These are phyloP conservation scores for Stenchaetothrips biformis DNA, from an alignment of 2,888 invertebrate genomes.

Conservation along the genomic window DNA sequence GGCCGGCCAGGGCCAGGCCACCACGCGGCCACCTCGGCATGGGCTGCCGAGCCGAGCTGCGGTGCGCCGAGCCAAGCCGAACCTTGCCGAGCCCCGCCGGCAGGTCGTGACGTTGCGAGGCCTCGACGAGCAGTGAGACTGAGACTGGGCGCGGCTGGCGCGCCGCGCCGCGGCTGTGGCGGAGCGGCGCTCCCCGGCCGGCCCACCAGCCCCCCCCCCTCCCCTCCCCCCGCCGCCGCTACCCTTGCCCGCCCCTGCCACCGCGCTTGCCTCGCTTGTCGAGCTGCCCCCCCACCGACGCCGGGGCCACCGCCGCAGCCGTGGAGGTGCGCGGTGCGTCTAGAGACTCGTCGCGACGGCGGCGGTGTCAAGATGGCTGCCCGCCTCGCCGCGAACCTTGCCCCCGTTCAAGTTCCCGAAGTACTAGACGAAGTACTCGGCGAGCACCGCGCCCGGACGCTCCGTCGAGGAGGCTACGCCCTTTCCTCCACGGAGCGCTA, in stretches of 20 bases:
- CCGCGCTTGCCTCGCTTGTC: neutral
- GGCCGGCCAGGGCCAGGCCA: too few relatives aligned
- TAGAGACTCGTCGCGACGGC: neutral
- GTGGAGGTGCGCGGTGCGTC: neutral
- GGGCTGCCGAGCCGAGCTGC: neutral
- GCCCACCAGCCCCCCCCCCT: neutral
- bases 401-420: neutral
- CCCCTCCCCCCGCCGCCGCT: neutral
- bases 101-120: constrained; percentile 5
- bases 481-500: too few relatives aligned
- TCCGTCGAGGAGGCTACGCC: too few relatives aligned
- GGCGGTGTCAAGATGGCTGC: neutral
- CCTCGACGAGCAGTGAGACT: neutral
- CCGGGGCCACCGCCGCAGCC: neutral
- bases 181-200: neutral
- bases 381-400: neutral
- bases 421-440: too few relatives aligned
- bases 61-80: neutral
- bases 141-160: neutral
- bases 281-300: neutral
- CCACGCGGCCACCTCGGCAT: too few relatives aligned
- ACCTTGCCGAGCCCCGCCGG: neutral
- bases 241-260: neutral
- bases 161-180: neutral
- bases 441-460: too few relatives aligned